A percentile compares a stretch with the other conserved stretches of the same genome.
Conservation (phyloP, 2,888 invertebrate species). For the Cenopis cana region DNA sequence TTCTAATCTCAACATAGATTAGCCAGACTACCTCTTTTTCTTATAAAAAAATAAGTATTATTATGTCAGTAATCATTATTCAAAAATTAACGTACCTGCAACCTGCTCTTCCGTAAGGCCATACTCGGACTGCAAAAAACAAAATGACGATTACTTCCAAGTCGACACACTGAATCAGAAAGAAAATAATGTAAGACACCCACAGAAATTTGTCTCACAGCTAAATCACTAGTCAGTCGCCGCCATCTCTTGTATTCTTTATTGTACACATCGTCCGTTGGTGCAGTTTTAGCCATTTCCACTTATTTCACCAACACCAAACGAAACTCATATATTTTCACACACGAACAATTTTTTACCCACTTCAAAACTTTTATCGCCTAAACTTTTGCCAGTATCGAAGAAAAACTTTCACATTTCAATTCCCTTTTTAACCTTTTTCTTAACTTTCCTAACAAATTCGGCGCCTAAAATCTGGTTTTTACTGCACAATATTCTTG, state of each 20-base stretch:
- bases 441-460: slow-evolving; percentile 5
- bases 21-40: no score
- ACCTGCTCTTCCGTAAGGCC: slow-evolving; percentile 95
- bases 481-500: slow-evolving; percentile 4
- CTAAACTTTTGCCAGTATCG: slow-evolving; percentile 49
- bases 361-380: slow-evolving; percentile 48
- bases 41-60: no score
- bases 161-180: slow-evolving; percentile 12
- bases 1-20: no score
- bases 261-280: slow-evolving; percentile 84
- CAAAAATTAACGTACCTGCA: slow-evolving; percentile 85
- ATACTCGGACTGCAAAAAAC: slow-evolving; percentile 90
- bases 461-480: slow-evolving; percentile 1
- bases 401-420: slow-evolving; percentile 47
- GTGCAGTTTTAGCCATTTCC: slow-evolving; percentile 63
- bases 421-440: slow-evolving; percentile 44
- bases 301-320: slow-evolving; percentile 40
- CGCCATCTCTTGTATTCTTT: slow-evolving; percentile 89
- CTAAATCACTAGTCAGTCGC: slow-evolving; percentile 88
- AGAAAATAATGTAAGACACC: slow-evolving; percentile 80
- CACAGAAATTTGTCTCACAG: slow-evolving; percentile 88
- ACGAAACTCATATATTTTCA: slow-evolving; percentile 40
- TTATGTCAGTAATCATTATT: slow-evolving; percentile 23
- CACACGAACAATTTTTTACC: slow-evolving; percentile 43
- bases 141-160: slow-evolving; percentile 45